Evolutionary conservation across 1,140 invertebrate genomes (phyloP).

Genomic region (Drosophila mojavensis): DNA sequence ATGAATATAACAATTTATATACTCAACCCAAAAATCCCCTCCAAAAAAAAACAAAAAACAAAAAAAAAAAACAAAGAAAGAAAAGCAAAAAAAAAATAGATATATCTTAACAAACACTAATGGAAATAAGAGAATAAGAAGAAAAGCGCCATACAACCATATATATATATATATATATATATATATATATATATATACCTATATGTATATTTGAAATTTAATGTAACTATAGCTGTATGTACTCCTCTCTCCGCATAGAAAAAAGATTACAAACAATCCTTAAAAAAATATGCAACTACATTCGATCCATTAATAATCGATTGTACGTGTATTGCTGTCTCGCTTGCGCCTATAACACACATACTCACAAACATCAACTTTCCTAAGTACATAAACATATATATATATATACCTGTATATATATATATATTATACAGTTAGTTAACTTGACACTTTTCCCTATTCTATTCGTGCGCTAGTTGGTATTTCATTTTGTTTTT

Average conservation of each 20-base stretch:
- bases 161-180: not conserved
- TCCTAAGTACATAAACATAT: slow-evolving; percentile 11
- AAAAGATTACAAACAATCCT: too few relatives aligned
- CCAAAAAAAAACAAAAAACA: not conserved
- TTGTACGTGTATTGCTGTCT: slow-evolving; percentile 28
- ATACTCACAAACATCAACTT: slow-evolving; percentile 9
- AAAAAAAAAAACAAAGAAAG: not conserved
- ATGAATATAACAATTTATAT: slow-evolving; percentile 14
- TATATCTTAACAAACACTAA: not conserved
- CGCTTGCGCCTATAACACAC: slow-evolving; percentile 31
- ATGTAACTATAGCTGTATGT: slow-evolving; percentile 15
- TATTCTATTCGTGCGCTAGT: slow-evolving; percentile 61
- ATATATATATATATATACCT: not conserved
- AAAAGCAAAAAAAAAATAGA: not conserved
- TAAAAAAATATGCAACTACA: too few relatives aligned
- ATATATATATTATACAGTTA: slow-evolving; percentile 14
- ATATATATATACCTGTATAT: slow-evolving; percentile 12
- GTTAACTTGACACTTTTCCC: slow-evolving; percentile 49
- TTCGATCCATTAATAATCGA: slow-evolving; percentile 6
- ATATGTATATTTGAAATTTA: slow-evolving; percentile 7
- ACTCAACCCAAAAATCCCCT: not conserved
- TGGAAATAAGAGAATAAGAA: not conserved
- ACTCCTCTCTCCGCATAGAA: not conserved
- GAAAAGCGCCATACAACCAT: too few relatives aligned
- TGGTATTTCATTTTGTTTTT: slow-evolving; percentile 73